Base-by-base conservation (phyloP, 1,140 invertebrate genomes). In the Papilio helenus region DNA sequence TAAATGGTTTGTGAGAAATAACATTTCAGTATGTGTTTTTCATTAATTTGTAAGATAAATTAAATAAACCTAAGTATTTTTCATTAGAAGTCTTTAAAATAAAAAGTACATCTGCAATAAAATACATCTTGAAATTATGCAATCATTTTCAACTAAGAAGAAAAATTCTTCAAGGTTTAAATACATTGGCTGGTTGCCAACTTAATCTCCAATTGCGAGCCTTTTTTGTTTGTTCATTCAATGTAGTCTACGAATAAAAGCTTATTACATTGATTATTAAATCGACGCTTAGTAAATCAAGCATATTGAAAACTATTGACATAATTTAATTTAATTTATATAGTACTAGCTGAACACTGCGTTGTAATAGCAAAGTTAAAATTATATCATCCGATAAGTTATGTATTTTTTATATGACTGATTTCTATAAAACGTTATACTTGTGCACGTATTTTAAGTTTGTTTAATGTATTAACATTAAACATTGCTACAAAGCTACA, bases 151-250 rank as follows among this genome's bases (percentile, higher is more conserved):
- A 65, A 29, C 12, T 29, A 65, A 65, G 61, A 29, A 29, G 61
- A 65, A 65, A 26, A 65, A 29, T 10, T 34, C 26, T 65, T 51
- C 23, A 51, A 76, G 26, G 49, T 26, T 76, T 76, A 58, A 51
- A 76, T 51, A 58, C 23, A 76, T 42, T 77, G 76, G 76, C 76
- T 29, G 18, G 34, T 44, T 65, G 76, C 76, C 76, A 76, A 58
- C 51, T 76, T 18, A 34, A 58, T 55, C 26, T 34, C 46, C 42
- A 74, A 23, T 74, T 49, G 51, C 74, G 23, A 49, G 72, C 44
- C 51, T 39, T 49, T 55, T 29, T 76, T 76, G 23, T 55, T 55
- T 55, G 51, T 55, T 18, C 16, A 55, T 55, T n/a, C 10, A n/a
- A 18, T 55, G 16, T 18, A 55, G 4, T 55, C 51, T 55, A 1